Evolutionary conservation across 1,140 invertebrate genomes (phyloP), one percentile per base, ranked within the genome.

Genomic region (Subanguina moxae): DNA sequence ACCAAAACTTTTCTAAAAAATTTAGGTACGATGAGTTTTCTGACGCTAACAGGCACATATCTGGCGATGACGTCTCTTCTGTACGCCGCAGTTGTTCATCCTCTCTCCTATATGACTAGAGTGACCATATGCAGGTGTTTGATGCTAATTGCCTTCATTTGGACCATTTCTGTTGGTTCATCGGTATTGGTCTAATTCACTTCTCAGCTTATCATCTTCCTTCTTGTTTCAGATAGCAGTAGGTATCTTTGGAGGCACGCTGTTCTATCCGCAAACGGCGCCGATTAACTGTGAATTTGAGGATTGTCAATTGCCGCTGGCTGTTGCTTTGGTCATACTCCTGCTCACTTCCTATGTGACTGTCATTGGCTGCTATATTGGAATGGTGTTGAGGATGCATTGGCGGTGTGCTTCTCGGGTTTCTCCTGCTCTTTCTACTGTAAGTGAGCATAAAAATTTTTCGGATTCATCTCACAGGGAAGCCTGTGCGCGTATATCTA

Each of bases 261-360:
- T 77, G 11, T 77, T 77, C 65, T 77, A 77, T 46, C 75, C 75
- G 0, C 66, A 77, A 45, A 72, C 70, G 13, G 65, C 75, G 23
- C 75, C 75, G 21, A 71, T 77, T 23, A 38, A 27, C 17, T 77
- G 75, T 52, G 42, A 61, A 7, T 76, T 52, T 48, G 23, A 70
- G 32, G 52, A 27, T 25, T 77, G 75, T 32, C 75, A 76, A 56
- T 58, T 65, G 8, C 75, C 75, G 7, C 25, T 77, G 28, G 67
- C 75, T 3, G 70, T 77, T n/a, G 38, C 43, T 25, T 42, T 74
- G 11, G 72, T 75, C 9, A 63, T 74, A 30, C 32, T 72, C 1
- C 42, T 75, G 9, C 45, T 59, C 7, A 52, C 70, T 21, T 69
- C 38, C 25, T 75, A 69, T 43, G n/a, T 62, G 9, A 45, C 66